Conservation (phyloP, 2,113 vertebrate species). For the Heteronetta atricapilla region DNA sequence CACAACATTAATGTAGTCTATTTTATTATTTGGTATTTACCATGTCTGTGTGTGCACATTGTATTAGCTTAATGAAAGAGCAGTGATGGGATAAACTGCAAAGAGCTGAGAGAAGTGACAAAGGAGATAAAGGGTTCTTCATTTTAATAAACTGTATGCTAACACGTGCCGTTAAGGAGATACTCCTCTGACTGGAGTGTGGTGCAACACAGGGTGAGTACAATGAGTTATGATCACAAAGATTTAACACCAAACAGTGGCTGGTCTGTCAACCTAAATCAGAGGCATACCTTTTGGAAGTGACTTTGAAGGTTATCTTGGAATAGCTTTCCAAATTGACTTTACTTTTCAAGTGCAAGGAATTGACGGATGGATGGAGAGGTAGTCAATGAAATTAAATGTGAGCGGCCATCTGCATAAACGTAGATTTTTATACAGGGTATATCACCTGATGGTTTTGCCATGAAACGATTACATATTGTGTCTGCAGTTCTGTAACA, state of each 20-base stretch:
- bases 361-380: neutral
- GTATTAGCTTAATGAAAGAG: neutral
- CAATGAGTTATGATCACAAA: neutral
- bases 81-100: neutral
- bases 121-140: neutral
- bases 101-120: neutral
- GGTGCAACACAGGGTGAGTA: neutral
- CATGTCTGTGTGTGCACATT: fast-evolving
- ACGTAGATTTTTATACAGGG: neutral
- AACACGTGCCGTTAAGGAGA: neutral
- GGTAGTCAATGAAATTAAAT: neutral
- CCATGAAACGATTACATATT: neutral
- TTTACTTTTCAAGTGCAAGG: neutral
- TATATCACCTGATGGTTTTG: neutral
- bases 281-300: neutral
- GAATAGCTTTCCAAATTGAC: conserved; percentile 26
- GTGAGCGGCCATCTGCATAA: neutral
- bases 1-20: neutral
- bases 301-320: neutral
- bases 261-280: neutral
- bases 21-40: neutral
- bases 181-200: neutral
- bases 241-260: neutral
- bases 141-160: neutral
- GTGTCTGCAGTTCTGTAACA: neutral